Conservation (phyloP, 92 coral and sea anemone genomes). For the Parazoanthus darwini region DNA sequence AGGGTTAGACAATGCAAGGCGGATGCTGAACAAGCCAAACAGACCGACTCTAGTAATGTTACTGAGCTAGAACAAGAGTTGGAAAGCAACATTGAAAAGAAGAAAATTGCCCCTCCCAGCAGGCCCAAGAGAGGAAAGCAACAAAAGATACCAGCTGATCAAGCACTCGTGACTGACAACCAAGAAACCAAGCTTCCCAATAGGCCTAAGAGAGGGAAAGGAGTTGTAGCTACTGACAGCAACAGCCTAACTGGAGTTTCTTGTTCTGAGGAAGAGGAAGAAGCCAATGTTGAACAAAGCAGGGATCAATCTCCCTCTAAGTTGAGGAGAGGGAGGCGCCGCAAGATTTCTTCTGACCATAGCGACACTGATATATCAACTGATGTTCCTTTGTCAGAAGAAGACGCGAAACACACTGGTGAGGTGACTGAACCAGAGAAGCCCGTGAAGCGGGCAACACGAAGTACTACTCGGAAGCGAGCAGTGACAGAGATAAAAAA, state of each 20-base stretch:
- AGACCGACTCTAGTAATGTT: neutral
- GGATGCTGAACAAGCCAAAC: neutral
- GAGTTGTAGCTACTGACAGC: neutral
- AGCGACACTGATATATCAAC: neutral
- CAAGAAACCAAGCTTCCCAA: neutral
- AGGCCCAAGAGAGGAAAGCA: slow-evolving; percentile 21
- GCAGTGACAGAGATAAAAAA: neutral
- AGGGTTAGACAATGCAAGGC: slow-evolving; percentile 42
- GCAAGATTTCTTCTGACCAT: neutral
- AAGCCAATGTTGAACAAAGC: neutral
- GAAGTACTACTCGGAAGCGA: slow-evolving; percentile 5
- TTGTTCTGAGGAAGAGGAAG: neutral
- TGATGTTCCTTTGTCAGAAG: neutral
- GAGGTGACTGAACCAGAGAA: neutral
- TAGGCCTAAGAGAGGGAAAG: neutral
- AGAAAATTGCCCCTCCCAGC: neutral
- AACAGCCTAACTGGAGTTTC: neutral
- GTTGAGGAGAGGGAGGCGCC: neutral
- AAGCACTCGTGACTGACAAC: neutral
- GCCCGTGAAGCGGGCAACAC: slow-evolving; percentile 15
- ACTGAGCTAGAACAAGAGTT: neutral
- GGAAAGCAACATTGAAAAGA: neutral
- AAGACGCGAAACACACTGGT: neutral
- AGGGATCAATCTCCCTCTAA: neutral
- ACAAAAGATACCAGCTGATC: neutral